Percentiles rank a stretch among this genome's conserved stretches.
phyloP scores from a whole-genome alignment of 1,140 invertebrate species.

The Diorhabda sublineata region DNA sequence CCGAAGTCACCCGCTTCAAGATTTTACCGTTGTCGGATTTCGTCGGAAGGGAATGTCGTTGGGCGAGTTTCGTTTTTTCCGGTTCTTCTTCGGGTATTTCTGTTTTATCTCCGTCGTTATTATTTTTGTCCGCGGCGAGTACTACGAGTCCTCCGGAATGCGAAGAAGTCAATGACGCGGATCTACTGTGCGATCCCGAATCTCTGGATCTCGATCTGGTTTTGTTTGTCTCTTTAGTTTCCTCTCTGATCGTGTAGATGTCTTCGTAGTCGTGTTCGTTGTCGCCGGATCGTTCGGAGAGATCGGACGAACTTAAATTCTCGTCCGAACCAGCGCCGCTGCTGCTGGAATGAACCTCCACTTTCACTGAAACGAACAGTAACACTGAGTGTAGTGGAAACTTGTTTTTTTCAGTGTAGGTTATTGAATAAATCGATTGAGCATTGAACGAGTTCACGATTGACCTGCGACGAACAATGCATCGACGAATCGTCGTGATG shows the following conservation, averaged over 20 bases:
- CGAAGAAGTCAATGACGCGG: conserved; percentile 55
- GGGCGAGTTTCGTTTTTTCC: conserved; percentile 41
- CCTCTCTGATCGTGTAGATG: conserved; percentile 63
- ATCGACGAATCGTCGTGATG: too few relatives aligned
- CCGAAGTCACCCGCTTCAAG: conserved; percentile 35
- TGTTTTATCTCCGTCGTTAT: not conserved
- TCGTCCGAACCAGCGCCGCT: conserved; percentile 58
- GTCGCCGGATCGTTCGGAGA: conserved; percentile 49
- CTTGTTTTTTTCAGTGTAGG: too few relatives aligned
- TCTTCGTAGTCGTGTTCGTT: conserved; percentile 71
- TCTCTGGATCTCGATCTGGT: conserved; percentile 54
- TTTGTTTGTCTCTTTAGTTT: conserved; percentile 40
- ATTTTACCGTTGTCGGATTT: conserved; percentile 32
- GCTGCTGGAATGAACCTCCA: conserved; percentile 61
- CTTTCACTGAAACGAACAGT: conserved; percentile 53
- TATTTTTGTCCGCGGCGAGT: conserved; percentile 33
- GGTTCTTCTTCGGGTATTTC: conserved; percentile 41
- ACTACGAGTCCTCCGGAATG: conserved; percentile 45
- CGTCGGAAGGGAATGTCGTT: conserved; percentile 43
- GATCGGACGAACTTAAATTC: conserved; percentile 54
- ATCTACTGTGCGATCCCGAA: conserved; percentile 65
- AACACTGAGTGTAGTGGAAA: too few relatives aligned
- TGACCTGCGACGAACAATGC: too few relatives aligned
- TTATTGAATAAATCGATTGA: too few relatives aligned
- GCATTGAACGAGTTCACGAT: too few relatives aligned